These are phyloP conservation scores for Hofmannophila pseudospretella DNA, from an alignment of 2,888 invertebrate species.

Conservation along the genomic window DNA sequence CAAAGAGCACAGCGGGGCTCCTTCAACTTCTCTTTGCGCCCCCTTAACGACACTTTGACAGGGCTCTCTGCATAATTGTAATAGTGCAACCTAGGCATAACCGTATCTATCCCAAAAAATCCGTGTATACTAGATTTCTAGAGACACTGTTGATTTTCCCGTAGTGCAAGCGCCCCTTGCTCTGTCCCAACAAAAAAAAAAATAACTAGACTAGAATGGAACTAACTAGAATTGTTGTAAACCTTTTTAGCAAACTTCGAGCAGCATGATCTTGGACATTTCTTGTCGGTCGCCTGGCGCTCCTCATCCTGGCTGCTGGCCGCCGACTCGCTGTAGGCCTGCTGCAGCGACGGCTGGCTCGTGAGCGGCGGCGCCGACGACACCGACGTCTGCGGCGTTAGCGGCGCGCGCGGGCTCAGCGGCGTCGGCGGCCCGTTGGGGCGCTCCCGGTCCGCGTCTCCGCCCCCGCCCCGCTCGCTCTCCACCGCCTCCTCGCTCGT, in stretches of 20 bases:
- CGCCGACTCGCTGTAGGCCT: constrained; percentile 71
- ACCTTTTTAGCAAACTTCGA: constrained; percentile 91
- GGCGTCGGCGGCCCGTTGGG: constrained; percentile 68
- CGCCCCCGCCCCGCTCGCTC: constrained; percentile 47
- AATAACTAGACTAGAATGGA: too few species aligned
- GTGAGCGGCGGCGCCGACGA: constrained; percentile 70
- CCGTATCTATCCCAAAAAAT: too few species aligned
- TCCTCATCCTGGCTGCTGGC: constrained; percentile 81
- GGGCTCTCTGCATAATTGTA: too few species aligned
- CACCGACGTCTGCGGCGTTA: constrained; percentile 66
- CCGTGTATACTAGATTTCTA: too few species aligned
- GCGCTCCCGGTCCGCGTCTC: constrained; percentile 53
- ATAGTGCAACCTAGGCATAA: too few species aligned
- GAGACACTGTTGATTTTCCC: too few species aligned
- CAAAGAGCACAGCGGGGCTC: too few species aligned
- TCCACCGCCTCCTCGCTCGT: constrained; percentile 79
- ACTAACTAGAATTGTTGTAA: too few species aligned
- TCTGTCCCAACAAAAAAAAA: too few species aligned
- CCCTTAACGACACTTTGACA: too few species aligned
- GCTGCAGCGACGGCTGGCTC: constrained; percentile 68
- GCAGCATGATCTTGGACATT: constrained; percentile 87
- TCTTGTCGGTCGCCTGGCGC: constrained; percentile 63
- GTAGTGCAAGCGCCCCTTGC: too few species aligned
- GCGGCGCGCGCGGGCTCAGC: constrained; percentile 61
- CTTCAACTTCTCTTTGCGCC: too few species aligned